Conservation (phyloP, 1,140 invertebrate genomes). For the Dendrolimus punctatus region DNA sequence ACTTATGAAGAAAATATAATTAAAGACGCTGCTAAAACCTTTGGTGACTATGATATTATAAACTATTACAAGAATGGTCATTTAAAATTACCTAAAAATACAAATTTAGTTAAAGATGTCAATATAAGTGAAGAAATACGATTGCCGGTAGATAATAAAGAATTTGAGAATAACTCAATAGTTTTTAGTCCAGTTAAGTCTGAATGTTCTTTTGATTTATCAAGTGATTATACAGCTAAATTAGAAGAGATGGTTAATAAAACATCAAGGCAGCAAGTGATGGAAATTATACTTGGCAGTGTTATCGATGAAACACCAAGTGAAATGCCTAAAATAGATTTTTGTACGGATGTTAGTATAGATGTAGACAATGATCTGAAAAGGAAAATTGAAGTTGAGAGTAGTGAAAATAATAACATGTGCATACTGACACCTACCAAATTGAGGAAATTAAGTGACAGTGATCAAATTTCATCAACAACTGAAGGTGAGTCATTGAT, state of each 20-base stretch:
- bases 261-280: slow-evolving; percentile 53
- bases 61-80: slow-evolving; percentile 54
- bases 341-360: slow-evolving; percentile 44
- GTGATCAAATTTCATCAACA: slow-evolving; percentile 58
- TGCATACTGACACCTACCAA: slow-evolving; percentile 46
- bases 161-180: slow-evolving; percentile 14
- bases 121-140: slow-evolving; percentile 42
- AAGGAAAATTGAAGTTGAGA: slow-evolving; percentile 41
- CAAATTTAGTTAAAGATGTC: slow-evolving; percentile 42
- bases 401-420: slow-evolving; percentile 46
- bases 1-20: slow-evolving; percentile 53
- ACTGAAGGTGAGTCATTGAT: slow-evolving; percentile 52
- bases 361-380: slow-evolving; percentile 35
- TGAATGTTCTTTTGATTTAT: slow-evolving; percentile 55
- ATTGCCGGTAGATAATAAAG: slow-evolving; percentile 32
- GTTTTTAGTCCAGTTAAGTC: slow-evolving; percentile 59
- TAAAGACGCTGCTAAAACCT: slow-evolving; percentile 30
- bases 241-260: slow-evolving; percentile 62
- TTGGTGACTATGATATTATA: slow-evolving; percentile 43
- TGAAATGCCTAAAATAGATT: slow-evolving; percentile 54
- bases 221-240: slow-evolving; percentile 54
- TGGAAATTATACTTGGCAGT: slow-evolving; percentile 61
- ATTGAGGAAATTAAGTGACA: slow-evolving; percentile 44
- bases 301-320: slow-evolving; percentile 31
- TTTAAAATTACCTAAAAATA: slow-evolving; percentile 35